These are phyloP conservation scores for Microplitis mediator DNA, from an alignment of 1,140 invertebrate genomes.

Conservation along the genomic window DNA sequence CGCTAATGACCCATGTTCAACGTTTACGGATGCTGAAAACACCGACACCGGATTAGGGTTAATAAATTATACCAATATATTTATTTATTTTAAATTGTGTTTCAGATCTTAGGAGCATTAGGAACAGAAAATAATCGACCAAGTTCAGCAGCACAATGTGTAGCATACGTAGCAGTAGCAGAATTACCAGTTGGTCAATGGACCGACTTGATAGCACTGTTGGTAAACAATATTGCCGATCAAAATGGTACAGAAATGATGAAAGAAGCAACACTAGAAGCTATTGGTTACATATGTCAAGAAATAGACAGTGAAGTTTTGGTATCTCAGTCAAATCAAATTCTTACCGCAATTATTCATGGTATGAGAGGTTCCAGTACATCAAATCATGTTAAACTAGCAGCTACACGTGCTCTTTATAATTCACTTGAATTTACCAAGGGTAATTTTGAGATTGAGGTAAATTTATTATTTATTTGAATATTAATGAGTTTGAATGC, in stretches of 20 bases:
- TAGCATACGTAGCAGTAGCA: slow-evolving; percentile 96
- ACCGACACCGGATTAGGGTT: no score
- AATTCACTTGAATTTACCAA: slow-evolving; percentile 99
- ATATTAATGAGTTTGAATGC: neutral
- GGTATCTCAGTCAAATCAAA: slow-evolving; percentile 90
- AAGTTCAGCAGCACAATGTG: slow-evolving; percentile 97
- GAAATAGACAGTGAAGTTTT: slow-evolving; percentile 90
- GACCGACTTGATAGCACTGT: slow-evolving; percentile 82
- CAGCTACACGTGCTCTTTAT: slow-evolving; percentile 95
- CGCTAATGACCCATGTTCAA: no score
- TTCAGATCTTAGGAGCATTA: slow-evolving; percentile 87
- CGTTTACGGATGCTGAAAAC: no score
- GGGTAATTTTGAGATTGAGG: slow-evolving; percentile 97
- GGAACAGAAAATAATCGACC: slow-evolving; percentile 94
- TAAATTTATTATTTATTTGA: slow-evolving; percentile 45
- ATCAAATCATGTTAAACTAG: slow-evolving; percentile 85
- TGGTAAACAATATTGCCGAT: slow-evolving; percentile 92
- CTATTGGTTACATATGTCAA: slow-evolving; percentile 88
- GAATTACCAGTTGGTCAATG: slow-evolving; percentile 88
- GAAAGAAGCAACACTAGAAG: slow-evolving; percentile 95
- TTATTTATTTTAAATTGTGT: neutral
- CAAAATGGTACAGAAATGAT: slow-evolving; percentile 87
- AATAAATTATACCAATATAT: neutral
- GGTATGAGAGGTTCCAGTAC: slow-evolving; percentile 88
- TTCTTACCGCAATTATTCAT: slow-evolving; percentile 98